phyloP scores from a whole-genome alignment of 2,888 invertebrate genomes.

The Orthosia incerta region DNA sequence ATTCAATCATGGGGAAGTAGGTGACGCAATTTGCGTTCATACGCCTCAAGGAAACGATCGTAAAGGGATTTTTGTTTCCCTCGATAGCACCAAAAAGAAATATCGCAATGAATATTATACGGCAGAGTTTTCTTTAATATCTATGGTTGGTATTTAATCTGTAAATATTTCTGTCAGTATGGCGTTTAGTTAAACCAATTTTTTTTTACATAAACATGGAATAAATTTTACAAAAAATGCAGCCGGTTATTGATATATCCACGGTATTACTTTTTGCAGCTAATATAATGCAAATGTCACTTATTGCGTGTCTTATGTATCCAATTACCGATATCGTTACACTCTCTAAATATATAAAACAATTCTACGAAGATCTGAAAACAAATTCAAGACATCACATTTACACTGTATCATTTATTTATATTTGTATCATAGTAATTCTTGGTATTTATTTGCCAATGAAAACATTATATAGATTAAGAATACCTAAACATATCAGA shows the following conservation, averaged over 20 bases:
- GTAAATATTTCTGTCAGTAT: conserved; percentile 40
- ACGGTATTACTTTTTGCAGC: conserved; percentile 68
- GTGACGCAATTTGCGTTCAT: conserved; percentile 69
- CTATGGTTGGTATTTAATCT: conserved; percentile 40
- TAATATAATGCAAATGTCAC: conserved; percentile 78
- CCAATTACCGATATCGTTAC: conserved; percentile 74
- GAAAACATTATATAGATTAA: conserved; percentile 70
- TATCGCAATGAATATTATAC: conserved; percentile 27
- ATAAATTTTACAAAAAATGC: conserved; percentile 57
- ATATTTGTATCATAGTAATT: conserved; percentile 66
- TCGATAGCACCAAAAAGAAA: conserved; percentile 60
- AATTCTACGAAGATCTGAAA: conserved; percentile 47
- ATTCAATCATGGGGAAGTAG: conserved; percentile 79
- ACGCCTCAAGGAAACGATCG: conserved; percentile 56
- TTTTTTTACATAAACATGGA: conserved; percentile 7
- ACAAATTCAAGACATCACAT: conserved; percentile 19
- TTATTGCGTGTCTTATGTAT: conserved; percentile 74
- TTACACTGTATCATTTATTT: conserved; percentile 47
- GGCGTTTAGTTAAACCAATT: conserved; percentile 25
- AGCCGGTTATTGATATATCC: conserved; percentile 58
- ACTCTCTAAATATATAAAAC: conserved; percentile 73
- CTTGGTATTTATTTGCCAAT: conserved; percentile 78
- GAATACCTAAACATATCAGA: conserved; percentile 53
- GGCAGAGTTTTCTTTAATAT: conserved; percentile 27
- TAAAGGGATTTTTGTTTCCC: conserved; percentile 68